Conservation (phyloP, 2,113 vertebrate species). For the Monopterus albus region DNA sequence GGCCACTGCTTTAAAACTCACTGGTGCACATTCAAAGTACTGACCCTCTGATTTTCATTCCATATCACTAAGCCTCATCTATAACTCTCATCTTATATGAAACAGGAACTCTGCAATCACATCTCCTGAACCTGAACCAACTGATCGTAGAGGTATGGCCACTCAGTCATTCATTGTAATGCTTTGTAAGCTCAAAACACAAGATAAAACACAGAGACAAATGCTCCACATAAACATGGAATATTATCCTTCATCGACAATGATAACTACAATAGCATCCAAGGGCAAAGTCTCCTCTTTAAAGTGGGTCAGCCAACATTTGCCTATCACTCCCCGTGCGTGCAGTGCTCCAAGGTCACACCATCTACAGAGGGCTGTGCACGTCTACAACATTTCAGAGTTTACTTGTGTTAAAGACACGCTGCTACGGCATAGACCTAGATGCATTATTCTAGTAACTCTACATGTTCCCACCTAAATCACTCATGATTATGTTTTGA, state of each 20-base stretch:
- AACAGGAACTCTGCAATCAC: neutral
- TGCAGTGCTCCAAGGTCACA: slow-evolving; percentile 70
- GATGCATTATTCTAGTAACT: neutral
- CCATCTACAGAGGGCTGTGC: slow-evolving; percentile 22
- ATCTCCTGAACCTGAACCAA: slow-evolving; percentile 5
- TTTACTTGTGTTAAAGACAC: slow-evolving; percentile 1
- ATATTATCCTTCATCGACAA: slow-evolving; percentile 30
- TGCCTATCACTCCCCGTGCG: slow-evolving; percentile 53
- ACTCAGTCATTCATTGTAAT: neutral
- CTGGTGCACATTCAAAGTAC: too few species aligned
- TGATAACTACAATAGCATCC: slow-evolving; percentile 33
- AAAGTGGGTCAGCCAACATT: slow-evolving; percentile 72
- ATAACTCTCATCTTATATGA: too few species aligned
- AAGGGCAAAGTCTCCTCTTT: slow-evolving; percentile 56
- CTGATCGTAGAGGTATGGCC: neutral
- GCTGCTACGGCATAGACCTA: neutral
- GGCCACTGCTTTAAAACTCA: too few species aligned
- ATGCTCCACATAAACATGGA: slow-evolving; percentile 12
- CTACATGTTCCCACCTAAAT: neutral
- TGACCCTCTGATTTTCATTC: too few species aligned
- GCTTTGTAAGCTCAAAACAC: neutral
- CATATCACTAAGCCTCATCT: neutral
- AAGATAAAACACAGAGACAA: neutral
- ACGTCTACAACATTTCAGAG: slow-evolving; percentile 23
- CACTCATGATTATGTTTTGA: neutral